These are phyloP conservation scores for Haliaeetus leucogaster DNA, from an alignment of 2,113 vertebrate genomes.

Conservation along the genomic window DNA sequence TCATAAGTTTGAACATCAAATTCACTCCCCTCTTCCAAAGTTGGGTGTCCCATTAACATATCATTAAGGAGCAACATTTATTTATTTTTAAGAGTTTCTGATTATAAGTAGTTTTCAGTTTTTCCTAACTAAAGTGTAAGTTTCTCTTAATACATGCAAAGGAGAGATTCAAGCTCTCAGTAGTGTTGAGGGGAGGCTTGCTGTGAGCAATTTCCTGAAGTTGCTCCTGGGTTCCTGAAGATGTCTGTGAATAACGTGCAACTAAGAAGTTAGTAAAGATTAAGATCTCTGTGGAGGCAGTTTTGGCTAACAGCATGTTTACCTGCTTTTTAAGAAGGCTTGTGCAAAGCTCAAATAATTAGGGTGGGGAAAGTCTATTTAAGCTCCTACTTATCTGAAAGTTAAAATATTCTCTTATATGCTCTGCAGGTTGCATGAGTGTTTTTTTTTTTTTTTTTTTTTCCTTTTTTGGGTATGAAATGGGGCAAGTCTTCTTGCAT, in stretches of 20 bases:
- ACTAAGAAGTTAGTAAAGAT: neutral
- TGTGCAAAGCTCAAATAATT: neutral
- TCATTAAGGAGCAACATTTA: neutral
- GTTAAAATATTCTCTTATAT: neutral
- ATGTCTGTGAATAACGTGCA: neutral
- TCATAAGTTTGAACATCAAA: neutral
- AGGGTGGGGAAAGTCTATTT: neutral
- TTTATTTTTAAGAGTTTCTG: neutral
- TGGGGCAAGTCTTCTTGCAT: neutral
- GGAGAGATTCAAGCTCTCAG: neutral
- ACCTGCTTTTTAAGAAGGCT: neutral
- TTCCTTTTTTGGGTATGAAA: neutral
- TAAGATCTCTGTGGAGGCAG: neutral
- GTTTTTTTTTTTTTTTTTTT: too few relatives aligned
- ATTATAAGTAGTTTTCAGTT: neutral
- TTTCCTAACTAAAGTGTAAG: neutral
- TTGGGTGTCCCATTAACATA: neutral
- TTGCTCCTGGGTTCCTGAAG: neutral
- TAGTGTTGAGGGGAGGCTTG: neutral
- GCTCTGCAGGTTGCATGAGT: neutral
- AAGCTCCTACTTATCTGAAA: neutral
- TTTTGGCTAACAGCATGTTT: neutral
- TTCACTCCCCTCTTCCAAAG: neutral
- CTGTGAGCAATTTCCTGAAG: neutral
- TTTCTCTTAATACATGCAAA: neutral